phyloP scores from a whole-genome alignment of 2,113 vertebrate genomes.

The Vombatus ursinus region DNA sequence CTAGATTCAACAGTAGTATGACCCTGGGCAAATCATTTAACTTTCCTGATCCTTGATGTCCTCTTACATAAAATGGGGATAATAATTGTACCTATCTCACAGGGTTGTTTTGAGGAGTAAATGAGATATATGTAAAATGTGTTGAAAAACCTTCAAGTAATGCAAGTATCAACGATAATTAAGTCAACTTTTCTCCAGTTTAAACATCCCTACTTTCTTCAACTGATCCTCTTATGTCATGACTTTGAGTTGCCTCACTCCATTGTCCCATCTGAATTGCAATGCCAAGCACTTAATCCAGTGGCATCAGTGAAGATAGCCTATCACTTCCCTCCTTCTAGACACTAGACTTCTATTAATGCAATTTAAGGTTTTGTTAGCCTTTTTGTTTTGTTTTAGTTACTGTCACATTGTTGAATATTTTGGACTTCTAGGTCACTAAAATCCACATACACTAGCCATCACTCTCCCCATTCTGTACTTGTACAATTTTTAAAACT shows the following conservation, averaged over 20 bases:
- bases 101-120: not conserved
- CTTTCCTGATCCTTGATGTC: not conserved
- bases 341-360: not conserved
- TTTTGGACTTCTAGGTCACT: not conserved
- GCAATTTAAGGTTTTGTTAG: not conserved
- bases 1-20: not conserved
- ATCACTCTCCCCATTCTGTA: not conserved
- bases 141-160: not conserved
- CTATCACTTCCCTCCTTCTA: not conserved
- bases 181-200: not conserved
- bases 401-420: not conserved
- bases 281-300: not conserved
- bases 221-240: not conserved
- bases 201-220: not conserved
- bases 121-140: not conserved
- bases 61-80: not conserved
- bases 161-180: not conserved
- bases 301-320: not conserved
- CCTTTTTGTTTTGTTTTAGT: not conserved
- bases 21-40: not conserved
- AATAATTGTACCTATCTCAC: not conserved
- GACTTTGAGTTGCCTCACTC: not conserved
- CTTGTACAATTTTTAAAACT: not conserved
- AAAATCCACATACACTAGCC: not conserved
- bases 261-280: not conserved